A percentile compares a stretch with the other conserved stretches of the same genome.
Evolutionary conservation across 2,888 invertebrate genomes (phyloP).

Genomic region (Plagodis pulveraria): DNA sequence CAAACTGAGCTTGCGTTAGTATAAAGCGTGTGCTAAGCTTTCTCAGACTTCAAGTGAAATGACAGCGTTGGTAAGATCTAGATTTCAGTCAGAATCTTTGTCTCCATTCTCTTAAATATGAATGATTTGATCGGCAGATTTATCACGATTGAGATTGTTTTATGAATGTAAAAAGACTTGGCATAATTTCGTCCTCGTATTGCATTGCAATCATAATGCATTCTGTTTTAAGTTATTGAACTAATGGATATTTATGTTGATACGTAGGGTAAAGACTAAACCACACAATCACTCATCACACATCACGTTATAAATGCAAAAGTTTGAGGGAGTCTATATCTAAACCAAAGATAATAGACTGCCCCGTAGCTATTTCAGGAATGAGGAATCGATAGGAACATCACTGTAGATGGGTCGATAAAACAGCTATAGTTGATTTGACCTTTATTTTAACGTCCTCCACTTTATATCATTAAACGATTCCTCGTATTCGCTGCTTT

Average conservation of each 20-base stretch:
- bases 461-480: slow-evolving; percentile 49
- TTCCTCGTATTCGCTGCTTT: slow-evolving; percentile 42
- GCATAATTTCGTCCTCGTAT: no score
- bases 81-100: neutral
- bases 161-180: no score
- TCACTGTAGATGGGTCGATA: slow-evolving; percentile 34
- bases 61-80: slow-evolving; percentile 1
- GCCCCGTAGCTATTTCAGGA: slow-evolving; percentile 12
- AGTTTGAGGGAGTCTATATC: neutral
- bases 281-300: no score
- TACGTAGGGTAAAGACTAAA: no score
- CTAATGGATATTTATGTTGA: no score
- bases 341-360: neutral
- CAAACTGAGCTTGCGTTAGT: slow-evolving; percentile 31
- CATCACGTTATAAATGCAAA: neutral
- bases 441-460: slow-evolving; percentile 47
- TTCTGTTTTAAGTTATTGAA: no score
- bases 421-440: slow-evolving; percentile 43
- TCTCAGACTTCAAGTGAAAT: slow-evolving; percentile 2
- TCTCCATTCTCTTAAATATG: no score
- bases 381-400: slow-evolving; percentile 33
- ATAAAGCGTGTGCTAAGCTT: slow-evolving; percentile 13
- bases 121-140: neutral
- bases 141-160: neutral
- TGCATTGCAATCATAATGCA: no score